Evolutionary conservation across 1,140 invertebrate species (phyloP).

Genomic region (Micrasema longulum): DNA sequence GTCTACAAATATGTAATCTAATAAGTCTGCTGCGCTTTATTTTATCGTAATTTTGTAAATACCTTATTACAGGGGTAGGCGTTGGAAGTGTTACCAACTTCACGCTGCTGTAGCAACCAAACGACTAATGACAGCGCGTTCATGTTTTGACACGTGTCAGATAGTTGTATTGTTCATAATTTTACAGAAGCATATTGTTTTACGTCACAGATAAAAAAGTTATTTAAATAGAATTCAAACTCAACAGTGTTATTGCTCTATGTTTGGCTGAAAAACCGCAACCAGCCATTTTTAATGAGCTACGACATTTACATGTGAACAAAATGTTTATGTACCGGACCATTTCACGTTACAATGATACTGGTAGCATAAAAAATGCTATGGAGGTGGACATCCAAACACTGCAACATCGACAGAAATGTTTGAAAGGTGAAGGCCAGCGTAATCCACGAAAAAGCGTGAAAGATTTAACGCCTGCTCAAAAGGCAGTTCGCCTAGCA

Average conservation of each 20-base stretch:
- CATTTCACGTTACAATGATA: too few species aligned
- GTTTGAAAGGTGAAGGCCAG: background rate
- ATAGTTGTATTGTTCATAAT: background rate
- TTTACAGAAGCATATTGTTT: background rate
- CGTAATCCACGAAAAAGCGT: too few species aligned
- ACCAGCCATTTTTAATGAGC: too few species aligned
- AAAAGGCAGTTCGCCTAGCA: background rate
- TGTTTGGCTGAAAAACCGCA: too few species aligned
- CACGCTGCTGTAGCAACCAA: too few species aligned
- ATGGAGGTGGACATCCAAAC: background rate
- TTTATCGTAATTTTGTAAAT: background rate
- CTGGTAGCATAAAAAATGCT: too few species aligned
- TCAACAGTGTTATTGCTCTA: too few species aligned
- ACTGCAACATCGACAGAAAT: background rate
- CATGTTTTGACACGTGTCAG: background rate
- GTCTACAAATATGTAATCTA: background rate
- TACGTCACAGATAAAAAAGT: background rate
- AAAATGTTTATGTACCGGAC: too few species aligned
- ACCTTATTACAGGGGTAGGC: background rate
- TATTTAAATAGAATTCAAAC: background rate
- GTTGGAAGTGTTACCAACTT: too few species aligned
- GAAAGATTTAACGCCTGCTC: background rate
- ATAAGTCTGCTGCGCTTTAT: background rate
- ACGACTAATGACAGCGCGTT: background rate
- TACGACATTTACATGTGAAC: too few species aligned